phyloP scores from a whole-genome alignment of 2,888 invertebrate species.

The Drosophila yooni region DNA sequence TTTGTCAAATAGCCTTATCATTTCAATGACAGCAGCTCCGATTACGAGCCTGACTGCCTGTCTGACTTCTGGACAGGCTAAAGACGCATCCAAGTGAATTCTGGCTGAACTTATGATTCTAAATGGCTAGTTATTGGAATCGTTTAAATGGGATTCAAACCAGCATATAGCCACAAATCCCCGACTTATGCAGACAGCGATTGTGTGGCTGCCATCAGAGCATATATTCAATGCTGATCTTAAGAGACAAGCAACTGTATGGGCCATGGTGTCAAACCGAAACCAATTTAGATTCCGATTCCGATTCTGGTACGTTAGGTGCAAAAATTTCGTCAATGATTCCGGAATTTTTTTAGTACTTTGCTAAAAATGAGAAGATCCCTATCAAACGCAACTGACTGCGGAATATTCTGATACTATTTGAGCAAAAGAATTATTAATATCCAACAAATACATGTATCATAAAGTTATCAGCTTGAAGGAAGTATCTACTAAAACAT shows the following conservation, averaged over 20 bases:
- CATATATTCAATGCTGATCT: neutral
- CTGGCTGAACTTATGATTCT: conserved; percentile 56
- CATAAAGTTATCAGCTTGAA: no score
- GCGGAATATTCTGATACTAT: neutral
- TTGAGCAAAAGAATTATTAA: neutral
- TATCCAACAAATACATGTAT: no score
- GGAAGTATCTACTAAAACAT: no score
- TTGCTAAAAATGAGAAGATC: no score
- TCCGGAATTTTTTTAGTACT: neutral
- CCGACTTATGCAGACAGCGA: conserved; percentile 15
- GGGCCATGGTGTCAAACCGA: neutral
- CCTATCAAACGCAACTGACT: no score
- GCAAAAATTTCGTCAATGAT: neutral
- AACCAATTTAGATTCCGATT: neutral
- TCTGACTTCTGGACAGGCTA: conserved; percentile 30
- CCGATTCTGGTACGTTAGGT: neutral
- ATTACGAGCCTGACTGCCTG: conserved; percentile 35
- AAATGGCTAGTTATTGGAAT: conserved; percentile 62
- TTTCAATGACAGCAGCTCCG: conserved; percentile 65
- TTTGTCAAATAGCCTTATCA: conserved; percentile 68
- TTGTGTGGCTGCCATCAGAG: conserved; percentile 16
- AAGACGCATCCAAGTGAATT: conserved; percentile 46
- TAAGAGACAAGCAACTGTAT: neutral
- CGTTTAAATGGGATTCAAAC: conserved; percentile 45
- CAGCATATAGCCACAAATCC: conserved; percentile 38